Base-by-base conservation (phyloP, 2,797 vertebrate species). In the Cetoscarus ocellatus region DNA sequence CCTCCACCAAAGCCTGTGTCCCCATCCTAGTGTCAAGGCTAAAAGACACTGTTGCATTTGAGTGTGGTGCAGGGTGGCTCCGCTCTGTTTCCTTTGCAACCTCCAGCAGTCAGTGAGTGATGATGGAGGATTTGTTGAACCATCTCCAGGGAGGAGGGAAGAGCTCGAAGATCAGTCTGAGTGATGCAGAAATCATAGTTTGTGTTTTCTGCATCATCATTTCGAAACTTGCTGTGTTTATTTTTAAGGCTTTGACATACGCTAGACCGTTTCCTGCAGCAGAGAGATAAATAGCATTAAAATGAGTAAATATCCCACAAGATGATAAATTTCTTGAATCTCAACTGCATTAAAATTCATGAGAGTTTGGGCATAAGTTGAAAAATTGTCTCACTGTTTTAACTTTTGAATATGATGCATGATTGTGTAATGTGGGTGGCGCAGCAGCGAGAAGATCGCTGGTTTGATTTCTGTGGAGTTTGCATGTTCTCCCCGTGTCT, bases 11-110 rank as follows among this genome's bases (percentile, higher is more conserved):
- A 27, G 27, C 27, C 27, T 27, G 27, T 27, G 27, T 27, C 27
- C 27, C 38, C n/a, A 6, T 62, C 15, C 43, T 10, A 27, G 19
- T 12, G 6, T 53, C 39, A 17, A 42, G 44, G 61, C 42, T n/a
- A 57, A 54, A n/a, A 14, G n/a, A 73, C 72, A 77, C 83, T 90
- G 86, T 84, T 89, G 84, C 86, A 8, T 79, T 8, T 77, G 18
- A 39, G 38, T 27, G 70, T 80, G 86, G 58, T 62, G 82, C 77
- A 84, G 71, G 56, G 75, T 19, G 72, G 67, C 67, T 77, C 61
- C 47, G 56, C 43, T 70, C 75, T 39, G 76, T 67, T 71, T 56
- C 60, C 57, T 52, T 13, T 54, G 48, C 55, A 42, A 19, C 58
- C 81, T 64, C 52, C 36, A 56, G 38, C 67, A 61, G n/a, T 72